These are phyloP conservation scores for Chelonus formosanus DNA, from an alignment of 2,888 invertebrate genomes.

Conservation along the genomic window DNA sequence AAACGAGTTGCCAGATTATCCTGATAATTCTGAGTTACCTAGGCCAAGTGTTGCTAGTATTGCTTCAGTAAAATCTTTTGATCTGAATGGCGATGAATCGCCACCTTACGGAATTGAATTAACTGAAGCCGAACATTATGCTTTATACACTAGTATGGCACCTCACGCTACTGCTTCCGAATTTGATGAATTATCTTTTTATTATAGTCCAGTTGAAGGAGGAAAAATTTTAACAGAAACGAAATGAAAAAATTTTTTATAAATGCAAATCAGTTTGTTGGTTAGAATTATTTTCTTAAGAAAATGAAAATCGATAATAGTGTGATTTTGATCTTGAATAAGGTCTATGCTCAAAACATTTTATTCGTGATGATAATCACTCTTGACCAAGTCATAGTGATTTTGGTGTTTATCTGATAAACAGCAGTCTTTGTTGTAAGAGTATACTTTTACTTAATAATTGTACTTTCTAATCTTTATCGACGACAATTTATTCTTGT, in stretches of 20 bases:
- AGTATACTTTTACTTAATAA: too few relatives aligned
- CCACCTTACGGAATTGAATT: constrained; percentile 70
- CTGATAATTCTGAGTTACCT: constrained; percentile 37
- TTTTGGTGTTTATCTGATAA: too few relatives aligned
- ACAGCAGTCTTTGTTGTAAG: too few relatives aligned
- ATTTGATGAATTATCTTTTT: constrained; percentile 87
- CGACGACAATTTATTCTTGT: too few relatives aligned
- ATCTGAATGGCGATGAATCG: constrained; percentile 50
- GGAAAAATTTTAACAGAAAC: constrained; percentile 71
- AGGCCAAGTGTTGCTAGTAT: constrained; percentile 51
- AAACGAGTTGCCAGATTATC: constrained; percentile 39
- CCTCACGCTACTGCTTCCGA: constrained; percentile 88
- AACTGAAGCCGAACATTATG: constrained; percentile 89
- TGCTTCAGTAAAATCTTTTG: constrained; percentile 47
- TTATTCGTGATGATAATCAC: constrained; percentile 27
- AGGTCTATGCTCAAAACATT: constrained; percentile 6
- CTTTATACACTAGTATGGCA: constrained; percentile 85
- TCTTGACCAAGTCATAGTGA: constrained; percentile 18
- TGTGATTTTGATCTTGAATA: constrained; percentile 24
- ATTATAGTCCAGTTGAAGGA: constrained; percentile 85
- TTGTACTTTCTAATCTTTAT: too few relatives aligned
- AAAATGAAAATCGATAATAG: too few relatives aligned
- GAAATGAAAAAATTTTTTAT: constrained; percentile 45
- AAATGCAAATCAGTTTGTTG: not conserved
- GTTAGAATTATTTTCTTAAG: not conserved